Percentiles rank a stretch among this genome's conserved stretches.
These are phyloP conservation scores for Adineta ricciae DNA, from an alignment of 2,888 invertebrate genomes.

Conservation along the genomic window DNA sequence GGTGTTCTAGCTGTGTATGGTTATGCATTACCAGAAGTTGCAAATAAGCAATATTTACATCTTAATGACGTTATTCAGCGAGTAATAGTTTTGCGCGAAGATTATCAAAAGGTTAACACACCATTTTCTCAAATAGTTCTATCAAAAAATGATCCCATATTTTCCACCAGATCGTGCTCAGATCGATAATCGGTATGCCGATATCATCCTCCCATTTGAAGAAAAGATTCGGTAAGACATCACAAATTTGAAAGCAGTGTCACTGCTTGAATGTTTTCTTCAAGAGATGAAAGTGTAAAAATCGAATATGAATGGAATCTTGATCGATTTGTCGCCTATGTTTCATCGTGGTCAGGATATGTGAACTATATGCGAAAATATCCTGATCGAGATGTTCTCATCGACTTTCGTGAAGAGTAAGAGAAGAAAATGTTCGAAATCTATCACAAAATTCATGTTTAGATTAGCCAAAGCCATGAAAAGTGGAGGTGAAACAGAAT, in stretches of 20 bases:
- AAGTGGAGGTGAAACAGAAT: background rate
- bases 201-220: background rate
- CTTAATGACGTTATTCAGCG: background rate
- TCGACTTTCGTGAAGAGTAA: background rate
- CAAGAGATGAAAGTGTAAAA: background rate
- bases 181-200: background rate
- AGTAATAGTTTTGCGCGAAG: background rate
- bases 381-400: background rate
- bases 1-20: slow-evolving; percentile 13
- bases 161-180: slow-evolving; percentile 2
- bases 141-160: background rate
- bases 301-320: background rate
- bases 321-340: background rate
- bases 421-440: background rate
- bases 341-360: background rate
- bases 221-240: background rate
- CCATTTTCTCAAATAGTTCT: background rate
- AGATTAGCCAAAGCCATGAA: background rate
- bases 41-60: background rate
- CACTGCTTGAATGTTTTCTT: background rate
- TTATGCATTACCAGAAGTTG: background rate
- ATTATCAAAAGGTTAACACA: background rate
- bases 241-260: background rate
- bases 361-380: background rate
- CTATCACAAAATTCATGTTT: background rate